Conservation (phyloP, 2,888 invertebrate genomes). For the Nomada fabriciana region DNA sequence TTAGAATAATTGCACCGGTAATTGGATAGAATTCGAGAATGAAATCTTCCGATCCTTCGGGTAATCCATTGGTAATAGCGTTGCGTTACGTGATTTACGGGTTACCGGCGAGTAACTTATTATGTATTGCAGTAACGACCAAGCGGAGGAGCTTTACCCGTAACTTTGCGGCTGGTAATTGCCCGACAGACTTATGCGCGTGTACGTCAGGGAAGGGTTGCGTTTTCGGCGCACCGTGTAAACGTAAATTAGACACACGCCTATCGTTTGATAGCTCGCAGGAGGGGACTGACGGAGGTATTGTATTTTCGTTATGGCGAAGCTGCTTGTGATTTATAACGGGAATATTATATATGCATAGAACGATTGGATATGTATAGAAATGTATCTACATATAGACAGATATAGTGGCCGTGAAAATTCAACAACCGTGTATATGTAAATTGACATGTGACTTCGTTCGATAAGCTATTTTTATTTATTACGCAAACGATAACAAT, state of each 20-base stretch:
- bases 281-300: not conserved
- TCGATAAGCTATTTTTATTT: not conserved
- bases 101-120: not conserved
- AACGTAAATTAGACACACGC: not conserved
- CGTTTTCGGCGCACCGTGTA: not conserved
- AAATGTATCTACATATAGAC: not conserved
- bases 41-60: not conserved
- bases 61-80: slow-evolving; percentile 2
- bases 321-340: not conserved
- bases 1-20: not conserved
- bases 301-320: not conserved
- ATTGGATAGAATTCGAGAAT: not conserved
- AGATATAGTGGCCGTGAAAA: too few species aligned
- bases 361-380: not conserved
- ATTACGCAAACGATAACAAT: not conserved
- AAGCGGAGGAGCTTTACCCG: not conserved
- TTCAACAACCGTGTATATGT: too few species aligned
- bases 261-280: not conserved
- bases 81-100: slow-evolving; percentile 16
- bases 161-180: slow-evolving; percentile 1
- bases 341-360: not conserved
- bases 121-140: slow-evolving; percentile 1
- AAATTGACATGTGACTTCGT: not conserved
- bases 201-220: not conserved
- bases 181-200: not conserved